These are phyloP conservation scores for Macquaria ambigua DNA, from an alignment of 2,113 vertebrate genomes.

Conservation along the genomic window DNA sequence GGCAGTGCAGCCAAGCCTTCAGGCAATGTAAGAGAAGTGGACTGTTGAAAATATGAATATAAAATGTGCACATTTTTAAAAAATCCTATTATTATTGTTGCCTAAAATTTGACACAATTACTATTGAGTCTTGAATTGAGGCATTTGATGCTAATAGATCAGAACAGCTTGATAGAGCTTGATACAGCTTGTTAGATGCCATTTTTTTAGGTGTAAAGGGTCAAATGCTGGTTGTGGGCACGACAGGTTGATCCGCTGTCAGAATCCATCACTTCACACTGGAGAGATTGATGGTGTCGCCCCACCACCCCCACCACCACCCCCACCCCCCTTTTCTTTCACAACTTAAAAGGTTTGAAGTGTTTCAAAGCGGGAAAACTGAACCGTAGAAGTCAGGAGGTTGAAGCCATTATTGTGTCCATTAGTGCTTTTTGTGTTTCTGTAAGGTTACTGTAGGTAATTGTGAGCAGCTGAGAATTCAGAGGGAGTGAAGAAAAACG, in stretches of 20 bases:
- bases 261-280: slow-evolving; percentile 47
- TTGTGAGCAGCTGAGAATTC: slow-evolving; percentile 18
- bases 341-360: not conserved
- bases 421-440: slow-evolving; percentile 23
- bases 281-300: not conserved
- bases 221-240: slow-evolving; percentile 34
- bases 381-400: slow-evolving; percentile 19
- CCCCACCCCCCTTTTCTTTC: not conserved
- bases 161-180: not conserved
- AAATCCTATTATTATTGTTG: not conserved
- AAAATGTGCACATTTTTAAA: not conserved
- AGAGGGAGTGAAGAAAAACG: not conserved
- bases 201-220: slow-evolving; percentile 8
- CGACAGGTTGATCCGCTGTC: slow-evolving; percentile 58
- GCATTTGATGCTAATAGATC: not conserved
- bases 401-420: slow-evolving; percentile 13
- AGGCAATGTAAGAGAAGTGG: not conserved
- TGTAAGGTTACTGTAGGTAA: slow-evolving; percentile 37
- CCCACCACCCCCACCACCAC: fast-evolving
- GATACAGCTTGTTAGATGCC: not conserved
- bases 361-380: slow-evolving; percentile 7
- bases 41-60: not conserved
- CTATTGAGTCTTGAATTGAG: not conserved
- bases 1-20: not conserved
- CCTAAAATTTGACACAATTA: not conserved